Base-by-base conservation (phyloP, 2,797 vertebrate genomes). In the Pagetopsis macropterus region DNA sequence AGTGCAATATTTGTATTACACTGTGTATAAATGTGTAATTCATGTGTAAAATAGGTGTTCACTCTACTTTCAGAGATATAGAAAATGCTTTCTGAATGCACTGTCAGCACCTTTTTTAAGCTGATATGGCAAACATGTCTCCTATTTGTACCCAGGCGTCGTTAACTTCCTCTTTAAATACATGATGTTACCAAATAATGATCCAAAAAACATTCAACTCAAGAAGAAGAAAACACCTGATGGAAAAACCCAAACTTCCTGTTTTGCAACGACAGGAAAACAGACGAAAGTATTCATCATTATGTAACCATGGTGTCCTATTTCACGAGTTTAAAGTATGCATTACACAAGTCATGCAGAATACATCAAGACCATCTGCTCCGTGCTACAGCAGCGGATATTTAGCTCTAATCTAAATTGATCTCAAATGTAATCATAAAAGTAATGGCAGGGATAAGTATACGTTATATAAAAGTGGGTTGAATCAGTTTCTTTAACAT, bases 351-450 rank as follows among this genome's bases (percentile, higher is more conserved):
- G 37, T 67, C 37, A 31, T 51, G 31, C 56, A 73, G 33, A 51
- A 73, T 52, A 63, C 72, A 72, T 75, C 4, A 56, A 51, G 70
- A 63, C 67, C 77, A 82, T 71, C 81, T 81, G 76, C 69, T 65
- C n/a, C 0, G 21, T 13, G 41, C 60, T 9, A 9, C 23, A 14
- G 16, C 17, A 17, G 49, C 27, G 33, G 49, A 72, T 62, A 62
- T 27, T 43, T 11, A 55, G 40, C 61, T 70, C 11, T 75, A 62
- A 76, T 76, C 70, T 37, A 16, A 41, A 1, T 49, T 48, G 63
- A 78, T 56, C 67, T 75, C 13, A 65, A 46, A 50, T 61, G 31
- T 60, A 70, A n/a, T 44, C 17, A 27, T 27, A 5, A 31, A 43
- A n/a, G 12, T 14, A 16, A 40, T 0, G 2, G 19, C 41, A 14